These are phyloP conservation scores for Staurois parvus DNA, from an alignment of 2,797 vertebrate genomes.

Conservation along the genomic window DNA sequence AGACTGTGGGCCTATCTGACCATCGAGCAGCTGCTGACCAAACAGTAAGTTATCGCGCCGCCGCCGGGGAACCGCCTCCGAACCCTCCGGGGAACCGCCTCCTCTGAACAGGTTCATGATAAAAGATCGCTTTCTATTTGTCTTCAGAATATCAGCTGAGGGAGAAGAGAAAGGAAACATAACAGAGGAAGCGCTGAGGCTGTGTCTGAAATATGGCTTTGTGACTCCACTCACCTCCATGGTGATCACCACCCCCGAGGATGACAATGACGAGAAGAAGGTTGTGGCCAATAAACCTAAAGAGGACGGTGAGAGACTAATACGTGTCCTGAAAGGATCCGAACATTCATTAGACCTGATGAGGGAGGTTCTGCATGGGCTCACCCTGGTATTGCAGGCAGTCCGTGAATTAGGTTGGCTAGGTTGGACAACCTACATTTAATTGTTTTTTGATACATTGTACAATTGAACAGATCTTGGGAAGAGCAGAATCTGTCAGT, in stretches of 20 bases:
- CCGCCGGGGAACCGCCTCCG: too few relatives aligned
- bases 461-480: too few relatives aligned
- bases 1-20: constrained; percentile 92
- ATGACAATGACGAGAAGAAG: constrained; percentile 56
- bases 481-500: too few relatives aligned
- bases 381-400: too few relatives aligned
- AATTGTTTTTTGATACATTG: too few relatives aligned
- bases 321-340: not conserved
- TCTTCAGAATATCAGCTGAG: constrained; percentile 71
- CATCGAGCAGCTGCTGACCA: constrained; percentile 86
- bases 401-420: too few relatives aligned
- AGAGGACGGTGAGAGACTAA: constrained; percentile 66
- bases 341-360: too few relatives aligned
- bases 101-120: accelerated
- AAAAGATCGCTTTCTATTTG: not conserved
- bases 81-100: not conserved
- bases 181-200: constrained; percentile 69
- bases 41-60: constrained; percentile 72
- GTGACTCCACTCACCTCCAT: constrained; percentile 84
- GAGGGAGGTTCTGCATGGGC: too few relatives aligned
- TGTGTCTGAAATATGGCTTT: constrained; percentile 81
- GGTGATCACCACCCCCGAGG: constrained; percentile 81
- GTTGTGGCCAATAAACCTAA: constrained; percentile 80
- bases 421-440: too few relatives aligned
- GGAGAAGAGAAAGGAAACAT: constrained; percentile 69